A percentile compares a stretch with the other conserved stretches of the same genome.
These are phyloP conservation scores for Ryuthela nishihirai DNA, from an alignment of 2,888 invertebrate species.

Conservation along the genomic window DNA sequence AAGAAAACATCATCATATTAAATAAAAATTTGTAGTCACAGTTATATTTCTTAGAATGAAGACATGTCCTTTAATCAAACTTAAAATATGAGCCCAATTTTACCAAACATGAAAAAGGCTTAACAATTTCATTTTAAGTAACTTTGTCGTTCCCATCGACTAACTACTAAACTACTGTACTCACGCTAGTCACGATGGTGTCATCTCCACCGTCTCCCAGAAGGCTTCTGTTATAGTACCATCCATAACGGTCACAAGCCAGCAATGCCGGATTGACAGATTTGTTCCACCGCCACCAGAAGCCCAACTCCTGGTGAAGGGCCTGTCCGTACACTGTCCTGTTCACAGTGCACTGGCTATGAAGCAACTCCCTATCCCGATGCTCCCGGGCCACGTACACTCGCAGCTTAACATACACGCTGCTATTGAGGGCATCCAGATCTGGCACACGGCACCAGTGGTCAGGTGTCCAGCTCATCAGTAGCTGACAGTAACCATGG, in stretches of 20 bases:
- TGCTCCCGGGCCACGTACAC: conserved; percentile 25
- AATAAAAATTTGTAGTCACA: too few relatives aligned
- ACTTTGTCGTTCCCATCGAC: too few relatives aligned
- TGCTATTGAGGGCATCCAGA: conserved; percentile 47
- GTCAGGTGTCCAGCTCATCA: conserved; percentile 46
- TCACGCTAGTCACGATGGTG: conserved; percentile 33
- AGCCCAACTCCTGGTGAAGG: conserved; percentile 15
- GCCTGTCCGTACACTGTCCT: conserved; percentile 20
- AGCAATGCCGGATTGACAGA: background rate
- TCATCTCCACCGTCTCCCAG: conserved; percentile 18
- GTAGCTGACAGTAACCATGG: conserved; percentile 69
- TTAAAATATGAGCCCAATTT: too few relatives aligned
- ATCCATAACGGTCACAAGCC: conserved; percentile 23
- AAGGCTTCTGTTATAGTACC: conserved; percentile 31
- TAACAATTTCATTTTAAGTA: too few relatives aligned
- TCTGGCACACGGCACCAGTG: conserved; percentile 72
- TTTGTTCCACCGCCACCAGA: conserved; percentile 12
- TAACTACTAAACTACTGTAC: too few relatives aligned
- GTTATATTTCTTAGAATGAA: too few relatives aligned
- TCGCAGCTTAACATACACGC: conserved; percentile 10
- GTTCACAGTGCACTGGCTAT: conserved; percentile 29
- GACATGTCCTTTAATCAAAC: too few relatives aligned
- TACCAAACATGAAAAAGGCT: too few relatives aligned
- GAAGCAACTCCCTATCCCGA: conserved; percentile 22
- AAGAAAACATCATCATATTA: too few relatives aligned